phyloP scores from a whole-genome alignment of 2,797 vertebrate species.

The Eulemur rubriventer region DNA sequence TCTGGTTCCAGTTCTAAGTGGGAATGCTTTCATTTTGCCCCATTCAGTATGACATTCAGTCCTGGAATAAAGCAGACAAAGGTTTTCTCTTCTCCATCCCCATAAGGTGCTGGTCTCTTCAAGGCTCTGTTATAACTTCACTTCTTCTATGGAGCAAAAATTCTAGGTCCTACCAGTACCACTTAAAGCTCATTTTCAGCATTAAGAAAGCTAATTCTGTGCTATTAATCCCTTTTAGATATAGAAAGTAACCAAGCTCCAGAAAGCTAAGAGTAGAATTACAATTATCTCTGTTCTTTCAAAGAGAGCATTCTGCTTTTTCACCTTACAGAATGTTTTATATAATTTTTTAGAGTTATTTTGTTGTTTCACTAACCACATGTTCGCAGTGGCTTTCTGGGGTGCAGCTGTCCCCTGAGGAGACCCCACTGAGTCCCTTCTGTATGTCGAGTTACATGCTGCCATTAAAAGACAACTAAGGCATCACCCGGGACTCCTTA shows the following conservation, averaged over 20 bases:
- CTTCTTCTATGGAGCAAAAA: not conserved
- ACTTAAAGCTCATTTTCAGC: not conserved
- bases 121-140: not conserved
- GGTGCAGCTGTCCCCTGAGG: not conserved
- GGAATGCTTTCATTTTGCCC: too few relatives aligned
- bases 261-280: not conserved
- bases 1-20: too few relatives aligned
- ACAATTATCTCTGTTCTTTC: not conserved
- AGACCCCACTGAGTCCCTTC: not conserved
- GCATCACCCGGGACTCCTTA: not conserved
- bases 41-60: too few relatives aligned
- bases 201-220: not conserved
- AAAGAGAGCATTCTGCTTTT: not conserved
- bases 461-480: not conserved
- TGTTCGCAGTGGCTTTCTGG: not conserved
- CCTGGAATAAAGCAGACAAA: not conserved
- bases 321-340: not conserved
- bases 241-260: not conserved
- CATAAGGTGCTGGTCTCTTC: not conserved
- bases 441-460: not conserved
- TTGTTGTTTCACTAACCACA: not conserved
- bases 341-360: not conserved
- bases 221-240: not conserved
- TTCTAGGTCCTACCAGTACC: not conserved
- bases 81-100: too few relatives aligned